A percentile compares a stretch with the other conserved stretches of the same genome.
phyloP scores from a whole-genome alignment of 2,797 vertebrate species.

The Typhlichthys subterraneus region DNA sequence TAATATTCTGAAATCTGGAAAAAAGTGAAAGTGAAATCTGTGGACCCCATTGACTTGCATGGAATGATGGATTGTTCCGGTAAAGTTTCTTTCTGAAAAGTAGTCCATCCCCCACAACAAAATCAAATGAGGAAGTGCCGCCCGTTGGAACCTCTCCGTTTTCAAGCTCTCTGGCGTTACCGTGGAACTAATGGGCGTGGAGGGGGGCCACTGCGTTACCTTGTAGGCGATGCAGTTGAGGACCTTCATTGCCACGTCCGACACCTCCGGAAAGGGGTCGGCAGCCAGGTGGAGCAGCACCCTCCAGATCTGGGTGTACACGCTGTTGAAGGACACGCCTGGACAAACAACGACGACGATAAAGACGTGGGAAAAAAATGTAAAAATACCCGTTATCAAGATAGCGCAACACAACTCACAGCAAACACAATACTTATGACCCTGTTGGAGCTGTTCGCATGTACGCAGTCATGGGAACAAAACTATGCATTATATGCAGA shows the following conservation, averaged over 20 bases:
- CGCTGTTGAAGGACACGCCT: conserved; percentile 99
- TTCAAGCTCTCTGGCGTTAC: too few species aligned
- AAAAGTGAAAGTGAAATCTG: too few species aligned
- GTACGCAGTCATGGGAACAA: not conserved
- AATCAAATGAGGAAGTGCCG: too few species aligned
- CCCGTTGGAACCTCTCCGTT: too few species aligned
- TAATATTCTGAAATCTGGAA: too few species aligned
- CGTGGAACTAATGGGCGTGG: not conserved
- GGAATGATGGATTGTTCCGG: too few species aligned
- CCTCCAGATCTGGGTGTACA: conserved; percentile 98
- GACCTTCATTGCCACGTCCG: conserved; percentile 95
- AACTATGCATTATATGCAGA: not conserved
- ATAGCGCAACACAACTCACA: too few species aligned
- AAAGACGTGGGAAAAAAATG: not conserved
- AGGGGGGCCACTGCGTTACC: conserved; percentile 66
- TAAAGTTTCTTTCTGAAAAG: too few species aligned
- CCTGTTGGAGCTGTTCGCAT: not conserved
- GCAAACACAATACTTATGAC: too few species aligned
- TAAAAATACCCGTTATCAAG: not conserved
- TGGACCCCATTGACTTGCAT: too few species aligned
- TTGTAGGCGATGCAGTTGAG: conserved; percentile 97
- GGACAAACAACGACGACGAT: conserved; percentile 9
- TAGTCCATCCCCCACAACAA: too few species aligned
- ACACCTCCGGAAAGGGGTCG: conserved; percentile 94
- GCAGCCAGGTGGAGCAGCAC: conserved; percentile 94